phyloP scores from a whole-genome alignment of 1,140 invertebrate species.

The Macrobrachium rosenbergii region DNA sequence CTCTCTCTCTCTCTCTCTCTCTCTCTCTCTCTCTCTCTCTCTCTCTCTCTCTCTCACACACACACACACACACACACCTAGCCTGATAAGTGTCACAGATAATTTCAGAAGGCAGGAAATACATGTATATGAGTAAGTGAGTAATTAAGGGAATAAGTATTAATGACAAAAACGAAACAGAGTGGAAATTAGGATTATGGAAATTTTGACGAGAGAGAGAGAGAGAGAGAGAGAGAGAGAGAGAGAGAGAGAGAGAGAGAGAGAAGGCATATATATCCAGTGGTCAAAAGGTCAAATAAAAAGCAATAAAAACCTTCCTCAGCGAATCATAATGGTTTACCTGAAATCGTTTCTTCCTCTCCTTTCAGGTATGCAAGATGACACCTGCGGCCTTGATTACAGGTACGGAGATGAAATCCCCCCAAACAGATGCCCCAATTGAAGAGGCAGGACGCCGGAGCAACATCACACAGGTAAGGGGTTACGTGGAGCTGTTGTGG shows the following conservation, averaged over 20 bases:
- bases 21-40: slow-evolving; percentile 20
- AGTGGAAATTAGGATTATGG: background rate
- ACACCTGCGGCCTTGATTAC: no score
- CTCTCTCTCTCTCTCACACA: slow-evolving; percentile 17
- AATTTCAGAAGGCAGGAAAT: background rate
- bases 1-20: slow-evolving; percentile 20
- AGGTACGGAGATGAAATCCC: no score
- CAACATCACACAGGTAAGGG: no score
- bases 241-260: slow-evolving; percentile 33
- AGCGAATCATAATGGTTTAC: no score
- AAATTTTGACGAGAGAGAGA: background rate
- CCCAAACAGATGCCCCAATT: no score
- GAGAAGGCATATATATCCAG: background rate
- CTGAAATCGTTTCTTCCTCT: no score
- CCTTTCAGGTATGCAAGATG: no score
- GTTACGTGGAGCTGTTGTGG: no score
- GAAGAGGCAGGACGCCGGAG: no score
- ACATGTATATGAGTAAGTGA: background rate
- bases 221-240: slow-evolving; percentile 29
- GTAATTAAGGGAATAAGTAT: background rate
- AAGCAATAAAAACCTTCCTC: background rate
- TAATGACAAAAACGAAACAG: background rate
- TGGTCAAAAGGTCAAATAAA: background rate
- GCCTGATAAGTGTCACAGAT: background rate
- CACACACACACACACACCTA: no score